phyloP scores from a whole-genome alignment of 1,140 invertebrate genomes.

The Ctenoplectra terminalis region DNA sequence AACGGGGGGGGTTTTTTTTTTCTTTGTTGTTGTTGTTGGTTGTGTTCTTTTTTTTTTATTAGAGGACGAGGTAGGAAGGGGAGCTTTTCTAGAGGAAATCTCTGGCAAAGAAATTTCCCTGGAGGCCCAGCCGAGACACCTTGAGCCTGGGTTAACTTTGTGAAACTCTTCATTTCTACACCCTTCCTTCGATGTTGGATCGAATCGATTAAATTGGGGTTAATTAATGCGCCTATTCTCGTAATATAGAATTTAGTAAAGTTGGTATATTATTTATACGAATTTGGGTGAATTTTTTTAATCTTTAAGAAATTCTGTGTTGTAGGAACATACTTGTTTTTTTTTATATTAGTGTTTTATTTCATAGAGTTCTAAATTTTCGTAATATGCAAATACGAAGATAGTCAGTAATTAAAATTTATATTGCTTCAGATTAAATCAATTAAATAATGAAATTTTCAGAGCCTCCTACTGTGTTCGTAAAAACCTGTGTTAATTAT shows the following conservation, averaged over 20 bases:
- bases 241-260: neutral
- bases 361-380: too few relatives aligned
- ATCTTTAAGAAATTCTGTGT: too few relatives aligned
- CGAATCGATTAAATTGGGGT: neutral
- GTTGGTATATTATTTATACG: neutral
- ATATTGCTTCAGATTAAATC: too few relatives aligned
- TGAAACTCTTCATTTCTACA: neutral
- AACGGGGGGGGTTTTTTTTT: neutral
- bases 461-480: too few relatives aligned
- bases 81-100: slow-evolving; percentile 14
- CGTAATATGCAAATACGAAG: too few relatives aligned
- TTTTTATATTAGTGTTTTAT: too few relatives aligned
- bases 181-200: neutral
- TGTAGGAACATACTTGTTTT: too few relatives aligned
- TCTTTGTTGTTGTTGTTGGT: neutral
- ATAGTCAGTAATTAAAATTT: too few relatives aligned
- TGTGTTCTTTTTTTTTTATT: neutral
- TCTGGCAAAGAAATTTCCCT: slow-evolving; percentile 47
- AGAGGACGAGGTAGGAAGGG: neutral
- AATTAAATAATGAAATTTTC: too few relatives aligned
- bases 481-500: too few relatives aligned
- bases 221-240: neutral
- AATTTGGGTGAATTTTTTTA: neutral
- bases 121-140: neutral
- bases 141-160: slow-evolving; percentile 23